phyloP scores from a whole-genome alignment of 2,797 vertebrate genomes.

The Telmatherina bonti region DNA sequence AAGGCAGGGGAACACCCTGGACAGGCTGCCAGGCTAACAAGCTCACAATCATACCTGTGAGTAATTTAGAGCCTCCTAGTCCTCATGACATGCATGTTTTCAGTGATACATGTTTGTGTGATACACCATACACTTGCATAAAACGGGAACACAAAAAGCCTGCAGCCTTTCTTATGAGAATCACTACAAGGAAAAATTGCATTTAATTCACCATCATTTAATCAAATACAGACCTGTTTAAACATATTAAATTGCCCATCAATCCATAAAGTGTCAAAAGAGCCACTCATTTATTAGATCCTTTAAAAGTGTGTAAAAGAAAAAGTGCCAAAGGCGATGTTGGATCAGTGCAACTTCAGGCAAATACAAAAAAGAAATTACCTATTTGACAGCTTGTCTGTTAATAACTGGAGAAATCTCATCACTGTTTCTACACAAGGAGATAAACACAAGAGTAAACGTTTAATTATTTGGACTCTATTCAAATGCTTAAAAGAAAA shows the following conservation, averaged over 20 bases:
- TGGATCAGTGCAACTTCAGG: neutral
- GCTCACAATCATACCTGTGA: constrained; percentile 43
- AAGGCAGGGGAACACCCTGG: constrained; percentile 66
- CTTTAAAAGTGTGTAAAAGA: constrained; percentile 1
- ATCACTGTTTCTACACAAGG: constrained; percentile 89
- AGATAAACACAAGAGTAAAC: neutral
- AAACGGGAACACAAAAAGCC: constrained; percentile 4
- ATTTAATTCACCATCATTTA: neutral
- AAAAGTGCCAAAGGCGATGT: neutral
- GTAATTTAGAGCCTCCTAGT: constrained; percentile 25
- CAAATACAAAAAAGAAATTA: constrained; percentile 53
- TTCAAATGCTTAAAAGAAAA: neutral
- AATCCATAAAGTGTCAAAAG: neutral
- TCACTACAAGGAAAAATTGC: neutral
- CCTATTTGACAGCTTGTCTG: constrained; percentile 91
- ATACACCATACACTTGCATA: neutral
- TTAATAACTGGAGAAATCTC: constrained; percentile 92
- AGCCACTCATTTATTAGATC: neutral
- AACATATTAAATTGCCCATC: neutral
- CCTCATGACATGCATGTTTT: constrained; percentile 23
- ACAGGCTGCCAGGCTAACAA: constrained; percentile 51
- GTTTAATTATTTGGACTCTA: neutral
- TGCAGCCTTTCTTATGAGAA: neutral
- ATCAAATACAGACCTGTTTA: constrained; percentile 1
- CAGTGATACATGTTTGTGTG: constrained; percentile 15